Conservation (phyloP, 2,888 invertebrate species). For the Ophion slaviceki region DNA sequence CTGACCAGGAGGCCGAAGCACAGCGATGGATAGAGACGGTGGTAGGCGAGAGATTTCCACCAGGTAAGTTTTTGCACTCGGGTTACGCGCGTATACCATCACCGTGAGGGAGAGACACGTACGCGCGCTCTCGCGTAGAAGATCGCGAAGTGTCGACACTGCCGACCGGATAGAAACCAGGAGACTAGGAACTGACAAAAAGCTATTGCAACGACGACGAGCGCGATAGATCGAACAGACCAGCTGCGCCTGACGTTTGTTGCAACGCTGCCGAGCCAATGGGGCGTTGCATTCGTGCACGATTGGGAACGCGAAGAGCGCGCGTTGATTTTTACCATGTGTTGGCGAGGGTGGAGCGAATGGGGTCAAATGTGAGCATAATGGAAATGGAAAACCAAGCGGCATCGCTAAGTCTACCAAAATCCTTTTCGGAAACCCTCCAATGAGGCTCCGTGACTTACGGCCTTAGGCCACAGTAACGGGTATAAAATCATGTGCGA, state of each 20-base stretch:
- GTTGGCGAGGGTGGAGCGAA: neutral
- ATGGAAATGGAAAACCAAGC: neutral
- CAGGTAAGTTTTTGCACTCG: slow-evolving; percentile 78
- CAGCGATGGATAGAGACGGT: slow-evolving; percentile 94
- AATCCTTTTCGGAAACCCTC: too few relatives aligned
- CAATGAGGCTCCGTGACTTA: too few relatives aligned
- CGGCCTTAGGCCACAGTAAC: too few relatives aligned
- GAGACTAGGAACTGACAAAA: slow-evolving; percentile 57
- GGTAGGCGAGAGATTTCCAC: slow-evolving; percentile 90
- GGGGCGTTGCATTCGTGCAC: neutral
- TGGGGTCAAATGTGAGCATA: neutral
- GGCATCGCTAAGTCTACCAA: too few relatives aligned
- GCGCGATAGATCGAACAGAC: neutral
- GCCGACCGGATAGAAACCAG: slow-evolving; percentile 63
- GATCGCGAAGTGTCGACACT: slow-evolving; percentile 57
- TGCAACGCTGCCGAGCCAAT: neutral
- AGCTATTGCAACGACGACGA: neutral
- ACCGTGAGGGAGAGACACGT: neutral
- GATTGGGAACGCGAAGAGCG: neutral
- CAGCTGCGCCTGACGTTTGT: too few relatives aligned
- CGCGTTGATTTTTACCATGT: neutral
- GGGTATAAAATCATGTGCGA: too few relatives aligned
- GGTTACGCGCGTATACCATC: slow-evolving; percentile 34
- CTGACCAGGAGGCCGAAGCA: slow-evolving; percentile 91
- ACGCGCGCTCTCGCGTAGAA: slow-evolving; percentile 11